Conservation (phyloP, 53 echinoderm and acorn worm species). For the Antedon mediterranea region DNA sequence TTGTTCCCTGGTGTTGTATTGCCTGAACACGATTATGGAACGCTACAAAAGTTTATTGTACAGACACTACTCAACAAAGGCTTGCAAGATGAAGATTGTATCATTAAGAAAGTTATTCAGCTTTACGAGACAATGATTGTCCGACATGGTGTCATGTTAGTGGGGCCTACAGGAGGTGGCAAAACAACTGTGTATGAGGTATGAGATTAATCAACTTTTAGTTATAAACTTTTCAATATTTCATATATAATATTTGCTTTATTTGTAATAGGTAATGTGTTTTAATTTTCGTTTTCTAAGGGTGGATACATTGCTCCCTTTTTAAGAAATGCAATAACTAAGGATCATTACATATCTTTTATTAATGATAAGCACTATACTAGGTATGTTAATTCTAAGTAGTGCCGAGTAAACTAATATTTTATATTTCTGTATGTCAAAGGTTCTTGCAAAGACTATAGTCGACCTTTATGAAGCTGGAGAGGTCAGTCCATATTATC, state of each 20-base stretch:
- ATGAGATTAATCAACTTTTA: neutral
- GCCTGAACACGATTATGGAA: conserved; percentile 94
- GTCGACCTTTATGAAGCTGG: conserved; percentile 69
- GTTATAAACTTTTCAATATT: no score
- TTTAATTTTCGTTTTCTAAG: no score
- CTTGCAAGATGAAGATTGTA: conserved; percentile 58
- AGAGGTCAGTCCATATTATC: conserved; percentile 63
- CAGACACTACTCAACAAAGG: conserved; percentile 54
- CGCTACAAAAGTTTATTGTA: conserved; percentile 66
- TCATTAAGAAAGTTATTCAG: conserved; percentile 89
- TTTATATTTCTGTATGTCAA: neutral
- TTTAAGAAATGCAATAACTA: no score
- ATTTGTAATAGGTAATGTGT: no score
- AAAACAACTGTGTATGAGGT: conserved; percentile 98
- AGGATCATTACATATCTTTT: no score
- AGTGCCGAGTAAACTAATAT: no score
- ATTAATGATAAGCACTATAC: no score
- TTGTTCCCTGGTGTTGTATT: conserved; percentile 81
- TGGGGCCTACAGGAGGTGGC: conserved; percentile 94
- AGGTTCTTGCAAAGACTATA: conserved; percentile 60
- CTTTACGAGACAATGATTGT: conserved; percentile 99
- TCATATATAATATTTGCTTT: no score
- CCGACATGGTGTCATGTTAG: conserved; percentile 98
- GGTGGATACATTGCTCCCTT: no score
- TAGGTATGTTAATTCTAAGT: no score